These are phyloP conservation scores for Chaetodon trifasciatus DNA, from an alignment of 2,797 vertebrate species.

Conservation along the genomic window DNA sequence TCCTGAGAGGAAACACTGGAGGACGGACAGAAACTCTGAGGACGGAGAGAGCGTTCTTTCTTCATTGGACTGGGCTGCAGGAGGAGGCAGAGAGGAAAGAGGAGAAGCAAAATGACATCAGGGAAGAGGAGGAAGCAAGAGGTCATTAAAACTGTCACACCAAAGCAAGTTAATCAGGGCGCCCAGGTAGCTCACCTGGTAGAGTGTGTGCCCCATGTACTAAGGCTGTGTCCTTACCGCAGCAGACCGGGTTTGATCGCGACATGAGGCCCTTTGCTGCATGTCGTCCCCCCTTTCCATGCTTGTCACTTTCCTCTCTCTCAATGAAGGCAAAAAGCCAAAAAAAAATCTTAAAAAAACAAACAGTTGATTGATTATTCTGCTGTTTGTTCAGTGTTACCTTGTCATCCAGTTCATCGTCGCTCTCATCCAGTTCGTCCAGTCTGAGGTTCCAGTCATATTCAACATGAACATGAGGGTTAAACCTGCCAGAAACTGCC, in stretches of 20 bases:
- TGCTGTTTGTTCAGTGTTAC: slow-evolving; percentile 75
- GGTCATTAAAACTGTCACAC: neutral
- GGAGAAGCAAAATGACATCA: neutral
- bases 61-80: slow-evolving; percentile 29
- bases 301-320: no score
- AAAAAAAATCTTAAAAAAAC: no score
- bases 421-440: slow-evolving; percentile 88
- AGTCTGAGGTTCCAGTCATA: slow-evolving; percentile 93
- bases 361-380: no score
- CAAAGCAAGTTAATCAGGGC: neutral
- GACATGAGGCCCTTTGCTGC: no score
- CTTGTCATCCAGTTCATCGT: slow-evolving; percentile 35
- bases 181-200: no score
- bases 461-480: slow-evolving; percentile 85
- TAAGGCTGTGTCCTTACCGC: no score
- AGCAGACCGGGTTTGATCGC: no score
- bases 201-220: no score
- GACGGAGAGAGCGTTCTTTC: slow-evolving; percentile 91
- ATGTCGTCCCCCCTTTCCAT: no score
- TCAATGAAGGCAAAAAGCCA: no score
- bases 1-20: slow-evolving; percentile 82
- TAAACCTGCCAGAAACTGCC: slow-evolving; percentile 13
- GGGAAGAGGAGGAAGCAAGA: neutral
- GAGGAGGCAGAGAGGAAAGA: neutral
- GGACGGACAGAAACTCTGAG: slow-evolving; percentile 93